A percentile compares a stretch with the other conserved stretches of the same genome.
These are phyloP conservation scores for Octodonta nipae DNA, from an alignment of 2,888 invertebrate species.

Conservation along the genomic window DNA sequence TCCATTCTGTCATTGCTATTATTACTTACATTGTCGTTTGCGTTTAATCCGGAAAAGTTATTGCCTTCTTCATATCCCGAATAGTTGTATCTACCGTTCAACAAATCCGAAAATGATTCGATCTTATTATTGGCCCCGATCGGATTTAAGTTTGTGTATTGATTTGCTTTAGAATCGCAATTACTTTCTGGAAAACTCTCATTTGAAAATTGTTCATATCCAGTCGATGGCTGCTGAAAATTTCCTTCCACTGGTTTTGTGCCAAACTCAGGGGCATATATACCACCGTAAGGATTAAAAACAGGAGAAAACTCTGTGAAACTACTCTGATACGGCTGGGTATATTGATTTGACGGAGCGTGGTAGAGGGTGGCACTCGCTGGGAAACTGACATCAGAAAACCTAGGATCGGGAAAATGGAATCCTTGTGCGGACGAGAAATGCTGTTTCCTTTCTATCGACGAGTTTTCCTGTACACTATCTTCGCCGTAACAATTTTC, in stretches of 20 bases:
- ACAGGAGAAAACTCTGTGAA: constrained; percentile 36
- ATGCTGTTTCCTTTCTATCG: constrained; percentile 19
- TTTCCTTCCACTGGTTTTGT: constrained; percentile 16
- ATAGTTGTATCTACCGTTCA: constrained; percentile 39
- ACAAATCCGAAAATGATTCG: constrained; percentile 53
- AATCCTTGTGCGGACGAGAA: constrained; percentile 31
- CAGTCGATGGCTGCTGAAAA: constrained; percentile 37
- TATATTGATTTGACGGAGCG: constrained; percentile 26
- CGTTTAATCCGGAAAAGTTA: constrained; percentile 2
- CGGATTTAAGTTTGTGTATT: constrained; percentile 56
- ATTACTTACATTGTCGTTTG: background rate
- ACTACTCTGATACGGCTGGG: constrained; percentile 23
- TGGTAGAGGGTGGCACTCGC: constrained; percentile 19
- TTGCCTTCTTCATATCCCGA: constrained; percentile 29
- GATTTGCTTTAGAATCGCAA: constrained; percentile 37
- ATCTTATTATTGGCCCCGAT: constrained; percentile 55
- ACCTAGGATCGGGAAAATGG: constrained; percentile 31
- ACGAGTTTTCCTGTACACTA: constrained; percentile 28
- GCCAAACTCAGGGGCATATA: constrained; percentile 25
- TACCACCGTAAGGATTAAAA: constrained; percentile 36
- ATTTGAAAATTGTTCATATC: constrained; percentile 42
- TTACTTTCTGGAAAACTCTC: constrained; percentile 30
- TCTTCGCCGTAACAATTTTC: constrained; percentile 48
- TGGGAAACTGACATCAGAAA: constrained; percentile 28
- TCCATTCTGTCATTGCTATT: constrained; percentile 15